These are phyloP conservation scores for Eutrigla gurnardus DNA, from an alignment of 2,797 vertebrate species.

Conservation along the genomic window DNA sequence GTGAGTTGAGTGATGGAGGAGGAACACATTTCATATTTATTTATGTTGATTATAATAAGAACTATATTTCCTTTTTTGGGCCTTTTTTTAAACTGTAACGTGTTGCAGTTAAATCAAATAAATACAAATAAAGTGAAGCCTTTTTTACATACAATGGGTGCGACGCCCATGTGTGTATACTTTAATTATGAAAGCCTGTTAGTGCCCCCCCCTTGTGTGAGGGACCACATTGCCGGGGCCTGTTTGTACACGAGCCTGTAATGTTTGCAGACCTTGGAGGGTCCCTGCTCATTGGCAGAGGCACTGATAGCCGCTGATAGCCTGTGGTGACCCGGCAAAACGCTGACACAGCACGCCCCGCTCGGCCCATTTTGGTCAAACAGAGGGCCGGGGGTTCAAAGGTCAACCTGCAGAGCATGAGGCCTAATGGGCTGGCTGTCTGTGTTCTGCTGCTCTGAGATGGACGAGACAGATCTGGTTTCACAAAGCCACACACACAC, in stretches of 20 bases:
- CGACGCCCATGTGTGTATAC: no score
- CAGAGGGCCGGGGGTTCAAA: conserved; percentile 70
- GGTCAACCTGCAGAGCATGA: conserved; percentile 76
- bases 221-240: background rate
- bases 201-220: no score
- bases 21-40: no score
- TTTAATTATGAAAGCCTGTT: no score
- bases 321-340: conserved; percentile 76
- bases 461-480: conserved; percentile 80
- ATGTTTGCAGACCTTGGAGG: conserved; percentile 76
- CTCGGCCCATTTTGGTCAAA: conserved; percentile 73
- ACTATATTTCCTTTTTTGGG: no score
- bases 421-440: conserved; percentile 79
- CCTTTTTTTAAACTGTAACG: no score
- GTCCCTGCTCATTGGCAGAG: conserved; percentile 68
- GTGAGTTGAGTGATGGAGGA: no score
- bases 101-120: no score
- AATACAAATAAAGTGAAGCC: no score
- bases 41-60: no score
- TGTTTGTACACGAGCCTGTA: conserved; percentile 47
- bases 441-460: conserved; percentile 74
- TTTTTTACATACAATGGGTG: no score
- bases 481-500: conserved; percentile 68
- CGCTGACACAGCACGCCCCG: conserved; percentile 60
- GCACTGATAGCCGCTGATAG: conserved; percentile 80